phyloP scores from a whole-genome alignment of 2,113 vertebrate species.

The Rhabdornis inornatus region DNA sequence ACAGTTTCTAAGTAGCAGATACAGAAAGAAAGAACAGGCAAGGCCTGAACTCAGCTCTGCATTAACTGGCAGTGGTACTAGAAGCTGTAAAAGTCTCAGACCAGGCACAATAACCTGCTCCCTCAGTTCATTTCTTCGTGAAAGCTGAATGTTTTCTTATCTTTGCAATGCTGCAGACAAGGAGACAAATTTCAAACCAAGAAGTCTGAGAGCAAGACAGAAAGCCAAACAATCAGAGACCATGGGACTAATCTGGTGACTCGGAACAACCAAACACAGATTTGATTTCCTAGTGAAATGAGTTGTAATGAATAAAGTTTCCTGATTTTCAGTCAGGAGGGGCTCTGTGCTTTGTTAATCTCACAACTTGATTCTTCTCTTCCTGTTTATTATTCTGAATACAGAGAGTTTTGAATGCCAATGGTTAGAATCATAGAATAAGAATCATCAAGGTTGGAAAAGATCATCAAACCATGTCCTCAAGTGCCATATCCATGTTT shows the following conservation, averaged over 20 bases:
- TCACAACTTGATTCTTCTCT: not conserved
- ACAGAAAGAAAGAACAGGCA: not conserved
- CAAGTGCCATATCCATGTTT: not conserved
- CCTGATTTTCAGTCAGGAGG: not conserved
- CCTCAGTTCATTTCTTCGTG: not conserved
- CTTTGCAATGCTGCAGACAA: not conserved
- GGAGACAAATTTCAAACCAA: not conserved
- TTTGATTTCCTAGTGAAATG: not conserved
- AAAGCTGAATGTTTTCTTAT: not conserved
- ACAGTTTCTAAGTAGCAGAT: not conserved
- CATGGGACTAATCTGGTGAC: not conserved
- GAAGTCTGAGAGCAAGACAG: not conserved
- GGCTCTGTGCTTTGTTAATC: not conserved
- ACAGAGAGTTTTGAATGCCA: not conserved
- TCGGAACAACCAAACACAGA: not conserved
- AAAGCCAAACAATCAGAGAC: not conserved
- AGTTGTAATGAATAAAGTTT: constrained; percentile 42
- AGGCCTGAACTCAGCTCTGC: not conserved
- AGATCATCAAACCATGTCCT: not conserved
- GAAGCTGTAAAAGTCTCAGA: not conserved
- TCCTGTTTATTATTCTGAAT: not conserved
- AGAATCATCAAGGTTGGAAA: not conserved
- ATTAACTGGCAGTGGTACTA: not conserved
- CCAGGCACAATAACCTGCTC: not conserved
- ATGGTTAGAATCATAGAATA: not conserved